Percentiles rank a stretch among this genome's conserved stretches.
Evolutionary conservation across 2,888 invertebrate species (phyloP).

Genomic region (Brenthis daphne): DNA sequence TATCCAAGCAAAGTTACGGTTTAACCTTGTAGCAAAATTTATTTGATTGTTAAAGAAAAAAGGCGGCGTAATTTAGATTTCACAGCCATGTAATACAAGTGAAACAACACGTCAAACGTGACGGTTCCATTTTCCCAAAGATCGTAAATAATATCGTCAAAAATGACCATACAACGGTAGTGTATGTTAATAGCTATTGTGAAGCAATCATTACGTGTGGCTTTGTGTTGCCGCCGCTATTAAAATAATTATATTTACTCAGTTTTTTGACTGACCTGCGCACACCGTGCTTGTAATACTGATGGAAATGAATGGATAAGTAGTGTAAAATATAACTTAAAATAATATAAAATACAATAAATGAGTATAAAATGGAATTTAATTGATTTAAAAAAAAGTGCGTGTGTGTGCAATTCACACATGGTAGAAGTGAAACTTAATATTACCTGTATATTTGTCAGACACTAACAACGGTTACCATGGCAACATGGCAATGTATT

Average conservation of each 20-base stretch:
- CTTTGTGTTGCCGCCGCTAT: conserved; percentile 47
- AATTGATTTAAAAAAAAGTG: too few relatives aligned
- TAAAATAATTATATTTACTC: conserved; percentile 52
- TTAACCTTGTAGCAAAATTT: neutral
- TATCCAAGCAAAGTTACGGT: neutral
- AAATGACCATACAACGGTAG: conserved; percentile 47
- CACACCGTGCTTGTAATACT: conserved; percentile 19
- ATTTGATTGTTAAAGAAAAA: neutral
- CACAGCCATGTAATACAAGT: conserved; percentile 1
- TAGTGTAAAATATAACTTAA: too few relatives aligned
- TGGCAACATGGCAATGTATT: too few relatives aligned
- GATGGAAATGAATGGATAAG: too few relatives aligned
- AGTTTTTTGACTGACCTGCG: conserved; percentile 16
- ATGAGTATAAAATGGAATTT: too few relatives aligned
- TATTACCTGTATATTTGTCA: too few relatives aligned
- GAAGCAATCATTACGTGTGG: conserved; percentile 27
- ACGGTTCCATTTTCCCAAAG: conserved; percentile 20
- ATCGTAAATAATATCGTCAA: conserved; percentile 41
- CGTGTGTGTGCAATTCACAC: too few relatives aligned
- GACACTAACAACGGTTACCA: too few relatives aligned
- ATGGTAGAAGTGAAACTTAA: too few relatives aligned
- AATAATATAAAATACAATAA: too few relatives aligned
- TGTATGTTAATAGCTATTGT: conserved; percentile 35
- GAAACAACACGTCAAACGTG: conserved; percentile 6
- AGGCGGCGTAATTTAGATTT: neutral